These are phyloP conservation scores for Diploptera punctata DNA, from an alignment of 2,888 invertebrate species.

Conservation along the genomic window DNA sequence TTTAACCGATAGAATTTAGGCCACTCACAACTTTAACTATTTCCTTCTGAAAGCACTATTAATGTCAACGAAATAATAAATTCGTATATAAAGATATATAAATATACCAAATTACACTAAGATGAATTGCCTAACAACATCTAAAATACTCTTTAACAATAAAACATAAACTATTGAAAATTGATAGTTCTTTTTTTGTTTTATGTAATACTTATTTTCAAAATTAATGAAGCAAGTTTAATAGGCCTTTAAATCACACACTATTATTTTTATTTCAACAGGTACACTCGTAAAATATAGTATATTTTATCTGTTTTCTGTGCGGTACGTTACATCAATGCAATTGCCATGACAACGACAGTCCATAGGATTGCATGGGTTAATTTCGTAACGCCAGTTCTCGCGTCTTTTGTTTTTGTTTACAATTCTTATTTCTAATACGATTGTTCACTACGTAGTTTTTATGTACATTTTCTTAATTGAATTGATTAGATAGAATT, in stretches of 20 bases:
- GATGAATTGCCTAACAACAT: not conserved
- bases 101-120: not conserved
- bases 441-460: not conserved
- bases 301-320: not conserved
- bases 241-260: not conserved
- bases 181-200: not conserved
- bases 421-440: not conserved
- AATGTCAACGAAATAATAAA: not conserved
- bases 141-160: not conserved
- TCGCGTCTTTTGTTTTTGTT: not conserved
- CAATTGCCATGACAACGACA: not conserved
- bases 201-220: not conserved
- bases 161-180: not conserved
- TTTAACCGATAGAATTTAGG: too few species aligned
- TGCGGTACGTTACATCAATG: not conserved
- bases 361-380: not conserved
- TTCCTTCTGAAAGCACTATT: too few species aligned
- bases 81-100: not conserved
- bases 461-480: not conserved
- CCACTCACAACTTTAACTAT: too few species aligned
- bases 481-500: not conserved
- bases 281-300: not conserved
- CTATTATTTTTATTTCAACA: not conserved
- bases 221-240: not conserved
- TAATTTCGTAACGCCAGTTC: not conserved